Conservation (phyloP, 2,888 invertebrate genomes). For the Odontothrips loti region DNA sequence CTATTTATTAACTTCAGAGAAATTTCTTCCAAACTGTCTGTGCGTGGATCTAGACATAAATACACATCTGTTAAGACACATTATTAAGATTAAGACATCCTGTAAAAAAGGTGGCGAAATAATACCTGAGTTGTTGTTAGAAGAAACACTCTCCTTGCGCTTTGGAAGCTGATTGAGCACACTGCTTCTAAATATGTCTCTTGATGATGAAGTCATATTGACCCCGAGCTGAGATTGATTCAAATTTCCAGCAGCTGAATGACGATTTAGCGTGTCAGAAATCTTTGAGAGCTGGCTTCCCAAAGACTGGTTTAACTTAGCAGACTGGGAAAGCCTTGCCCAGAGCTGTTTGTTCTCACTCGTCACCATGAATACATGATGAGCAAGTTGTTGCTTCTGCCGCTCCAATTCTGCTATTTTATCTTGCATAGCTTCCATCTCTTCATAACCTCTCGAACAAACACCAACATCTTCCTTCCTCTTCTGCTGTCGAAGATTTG, state of each 20-base stretch:
- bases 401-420: conserved; percentile 65
- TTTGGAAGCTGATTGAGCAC: background rate
- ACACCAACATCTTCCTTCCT: conserved; percentile 31
- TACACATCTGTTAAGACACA: background rate
- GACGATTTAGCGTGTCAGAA: conserved; percentile 51
- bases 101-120: background rate
- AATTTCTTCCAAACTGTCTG: conserved; percentile 70
- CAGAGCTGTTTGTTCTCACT: conserved; percentile 76
- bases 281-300: conserved; percentile 53
- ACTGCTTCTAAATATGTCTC: background rate
- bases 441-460: conserved; percentile 40
- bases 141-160: background rate
- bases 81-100: background rate
- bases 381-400: conserved; percentile 70
- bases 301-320: conserved; percentile 56
- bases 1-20: conserved; percentile 66
- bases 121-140: background rate
- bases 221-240: background rate
- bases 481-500: conserved; percentile 34
- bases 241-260: conserved; percentile 40
- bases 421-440: conserved; percentile 54
- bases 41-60: conserved; percentile 34
- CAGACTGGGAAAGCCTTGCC: conserved; percentile 63
- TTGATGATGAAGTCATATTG: background rate
- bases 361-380: conserved; percentile 75